Evolutionary conservation across 2,113 vertebrate species (phyloP).

Genomic region (Cyanoderma ruficeps): DNA sequence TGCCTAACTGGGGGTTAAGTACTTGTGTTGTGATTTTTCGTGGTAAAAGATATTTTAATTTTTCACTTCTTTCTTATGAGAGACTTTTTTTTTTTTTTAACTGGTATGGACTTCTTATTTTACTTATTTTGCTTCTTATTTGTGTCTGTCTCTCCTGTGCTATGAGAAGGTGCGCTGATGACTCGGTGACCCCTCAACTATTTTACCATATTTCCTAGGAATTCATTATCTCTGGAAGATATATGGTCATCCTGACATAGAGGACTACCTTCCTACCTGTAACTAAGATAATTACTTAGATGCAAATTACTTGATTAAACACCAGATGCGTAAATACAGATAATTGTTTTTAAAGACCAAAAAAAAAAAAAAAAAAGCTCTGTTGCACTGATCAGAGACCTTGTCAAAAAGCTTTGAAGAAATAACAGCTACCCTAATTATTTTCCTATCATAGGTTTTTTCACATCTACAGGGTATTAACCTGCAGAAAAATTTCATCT

Average conservation of each 20-base stretch:
- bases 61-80: not conserved
- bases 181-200: not conserved
- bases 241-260: rapidly evolving
- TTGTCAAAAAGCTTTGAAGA: not conserved
- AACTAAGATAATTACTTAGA: not conserved
- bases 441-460: not conserved
- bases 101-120: not conserved
- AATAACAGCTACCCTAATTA: not conserved
- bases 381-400: not conserved
- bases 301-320: not conserved
- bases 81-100: not conserved
- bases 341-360: not conserved
- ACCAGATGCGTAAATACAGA: not conserved
- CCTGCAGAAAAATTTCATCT: not conserved
- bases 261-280: not conserved
- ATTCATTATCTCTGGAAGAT: not conserved
- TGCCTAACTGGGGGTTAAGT: not conserved
- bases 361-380: not conserved
- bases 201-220: not conserved
- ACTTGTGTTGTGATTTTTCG: not conserved
- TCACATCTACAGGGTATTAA: not conserved
- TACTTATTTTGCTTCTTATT: not conserved
- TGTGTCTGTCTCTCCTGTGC: not conserved
- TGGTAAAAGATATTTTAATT: not conserved
- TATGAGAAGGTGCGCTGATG: rapidly evolving